These are phyloP conservation scores for Anhinga rufa DNA, from an alignment of 2,113 vertebrate genomes.

Conservation along the genomic window DNA sequence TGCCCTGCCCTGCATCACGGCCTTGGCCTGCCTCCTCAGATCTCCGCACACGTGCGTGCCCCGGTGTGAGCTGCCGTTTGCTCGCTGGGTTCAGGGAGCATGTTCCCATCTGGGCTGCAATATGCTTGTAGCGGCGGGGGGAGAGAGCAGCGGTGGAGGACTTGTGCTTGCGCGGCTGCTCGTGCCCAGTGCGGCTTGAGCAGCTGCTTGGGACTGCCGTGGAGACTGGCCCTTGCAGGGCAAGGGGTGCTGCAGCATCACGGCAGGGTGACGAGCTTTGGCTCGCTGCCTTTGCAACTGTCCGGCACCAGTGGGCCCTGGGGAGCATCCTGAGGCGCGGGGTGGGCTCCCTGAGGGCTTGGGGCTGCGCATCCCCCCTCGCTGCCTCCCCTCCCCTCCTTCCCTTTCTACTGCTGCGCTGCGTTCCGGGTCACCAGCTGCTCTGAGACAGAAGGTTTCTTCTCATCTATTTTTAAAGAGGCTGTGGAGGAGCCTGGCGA, in stretches of 20 bases:
- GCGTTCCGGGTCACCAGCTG: constrained; percentile 33
- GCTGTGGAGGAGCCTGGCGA: constrained; percentile 71
- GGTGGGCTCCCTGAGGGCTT: neutral
- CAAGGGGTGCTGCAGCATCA: neutral
- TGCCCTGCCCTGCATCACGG: accelerated
- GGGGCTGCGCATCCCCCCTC: neutral
- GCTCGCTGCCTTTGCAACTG: accelerated
- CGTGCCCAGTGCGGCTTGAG: neutral
- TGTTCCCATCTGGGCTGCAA: accelerated
- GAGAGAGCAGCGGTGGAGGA: neutral
- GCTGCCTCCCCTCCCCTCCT: neutral
- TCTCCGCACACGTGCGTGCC: accelerated
- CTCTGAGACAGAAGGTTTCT: constrained; percentile 72
- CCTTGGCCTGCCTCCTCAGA: neutral
- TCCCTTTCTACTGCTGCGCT: neutral
- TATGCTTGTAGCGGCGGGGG: neutral
- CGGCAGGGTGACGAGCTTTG: neutral
- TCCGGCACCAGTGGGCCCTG: neutral
- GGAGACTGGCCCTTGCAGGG: accelerated
- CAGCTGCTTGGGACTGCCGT: accelerated
- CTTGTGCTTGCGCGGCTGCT: neutral
- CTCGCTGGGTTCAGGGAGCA: accelerated
- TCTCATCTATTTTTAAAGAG: constrained; percentile 82
- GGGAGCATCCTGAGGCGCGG: neutral
- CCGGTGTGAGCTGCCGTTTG: neutral